These are phyloP conservation scores for Solenopsis invicta DNA, from an alignment of 1,140 invertebrate species.

Conservation along the genomic window DNA sequence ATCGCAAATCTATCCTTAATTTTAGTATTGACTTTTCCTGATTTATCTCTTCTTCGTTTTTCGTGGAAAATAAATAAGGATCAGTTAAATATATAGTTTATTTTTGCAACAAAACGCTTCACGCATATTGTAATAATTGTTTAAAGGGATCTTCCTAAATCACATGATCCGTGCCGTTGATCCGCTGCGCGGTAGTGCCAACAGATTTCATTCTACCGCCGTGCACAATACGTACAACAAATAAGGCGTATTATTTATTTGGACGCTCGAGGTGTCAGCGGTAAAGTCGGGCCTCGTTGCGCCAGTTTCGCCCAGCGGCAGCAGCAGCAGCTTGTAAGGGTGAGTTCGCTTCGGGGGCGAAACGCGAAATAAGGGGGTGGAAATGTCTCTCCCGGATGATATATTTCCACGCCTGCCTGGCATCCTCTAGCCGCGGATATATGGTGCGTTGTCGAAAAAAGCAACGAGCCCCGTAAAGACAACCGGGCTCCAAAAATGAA, in stretches of 20 bases:
- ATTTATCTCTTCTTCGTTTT: background rate
- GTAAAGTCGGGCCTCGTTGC: slow-evolving; percentile 77
- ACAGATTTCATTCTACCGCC: slow-evolving; percentile 69
- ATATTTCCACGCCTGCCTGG: slow-evolving; percentile 65
- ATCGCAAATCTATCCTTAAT: background rate
- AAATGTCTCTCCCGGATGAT: slow-evolving; percentile 74
- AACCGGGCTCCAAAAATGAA: slow-evolving; percentile 37
- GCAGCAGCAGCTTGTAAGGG: slow-evolving; percentile 41
- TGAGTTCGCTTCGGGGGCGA: slow-evolving; percentile 50
- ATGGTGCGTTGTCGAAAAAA: slow-evolving; percentile 56
- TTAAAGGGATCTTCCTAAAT: slow-evolving; percentile 63
- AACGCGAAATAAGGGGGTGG: slow-evolving; percentile 75
- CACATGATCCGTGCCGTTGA: slow-evolving; percentile 36
- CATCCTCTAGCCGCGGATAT: slow-evolving; percentile 48
- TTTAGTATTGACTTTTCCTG: background rate
- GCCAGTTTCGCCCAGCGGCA: slow-evolving; percentile 45
- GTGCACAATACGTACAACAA: slow-evolving; percentile 77
- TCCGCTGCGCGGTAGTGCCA: slow-evolving; percentile 19
- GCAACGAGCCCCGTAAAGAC: slow-evolving; percentile 42
- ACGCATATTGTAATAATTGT: slow-evolving; percentile 66
- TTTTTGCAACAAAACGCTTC: background rate
- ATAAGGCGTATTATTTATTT: slow-evolving; percentile 84
- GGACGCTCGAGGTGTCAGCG: slow-evolving; percentile 81
- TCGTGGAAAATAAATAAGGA: background rate
- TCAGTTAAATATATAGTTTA: background rate